Evolutionary conservation across 2,797 vertebrate species (phyloP).

Genomic region (Lagodon rhomboides): DNA sequence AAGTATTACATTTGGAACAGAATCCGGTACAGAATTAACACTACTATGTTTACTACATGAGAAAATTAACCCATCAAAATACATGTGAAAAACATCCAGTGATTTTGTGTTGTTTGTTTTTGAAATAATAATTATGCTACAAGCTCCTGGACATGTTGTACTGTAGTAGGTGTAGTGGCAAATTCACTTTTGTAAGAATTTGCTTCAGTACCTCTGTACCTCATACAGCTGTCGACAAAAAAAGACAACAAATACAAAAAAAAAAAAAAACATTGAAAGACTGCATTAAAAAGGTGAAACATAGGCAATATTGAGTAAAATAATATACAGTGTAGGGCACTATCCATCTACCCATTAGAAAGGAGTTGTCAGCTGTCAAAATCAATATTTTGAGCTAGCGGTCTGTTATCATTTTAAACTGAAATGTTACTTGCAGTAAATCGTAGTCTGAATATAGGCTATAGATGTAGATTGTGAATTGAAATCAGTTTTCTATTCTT

Average conservation of each 20-base stretch:
- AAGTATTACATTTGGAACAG: no score
- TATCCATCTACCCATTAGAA: background rate
- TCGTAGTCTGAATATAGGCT: background rate
- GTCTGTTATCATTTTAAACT: constrained; percentile 8
- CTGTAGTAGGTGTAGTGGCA: constrained; percentile 7
- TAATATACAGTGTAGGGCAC: background rate
- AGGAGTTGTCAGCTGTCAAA: background rate
- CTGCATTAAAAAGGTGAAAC: background rate
- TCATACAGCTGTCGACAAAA: background rate
- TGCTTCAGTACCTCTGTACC: background rate
- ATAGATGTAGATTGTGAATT: background rate
- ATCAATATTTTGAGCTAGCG: background rate
- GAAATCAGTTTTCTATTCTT: constrained; percentile 4
- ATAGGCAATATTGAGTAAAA: background rate
- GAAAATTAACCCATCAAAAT: no score
- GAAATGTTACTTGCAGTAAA: constrained; percentile 15
- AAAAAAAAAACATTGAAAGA: background rate
- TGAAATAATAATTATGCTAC: constrained; percentile 7
- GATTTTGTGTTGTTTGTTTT: background rate
- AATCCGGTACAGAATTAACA: no score
- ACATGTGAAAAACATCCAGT: no score
- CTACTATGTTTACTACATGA: no score
- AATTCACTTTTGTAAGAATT: background rate
- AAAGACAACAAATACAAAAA: background rate
- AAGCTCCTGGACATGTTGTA: constrained; percentile 17